These are phyloP conservation scores for Volucella zonaria DNA, from an alignment of 2,888 invertebrate genomes.

Conservation along the genomic window DNA sequence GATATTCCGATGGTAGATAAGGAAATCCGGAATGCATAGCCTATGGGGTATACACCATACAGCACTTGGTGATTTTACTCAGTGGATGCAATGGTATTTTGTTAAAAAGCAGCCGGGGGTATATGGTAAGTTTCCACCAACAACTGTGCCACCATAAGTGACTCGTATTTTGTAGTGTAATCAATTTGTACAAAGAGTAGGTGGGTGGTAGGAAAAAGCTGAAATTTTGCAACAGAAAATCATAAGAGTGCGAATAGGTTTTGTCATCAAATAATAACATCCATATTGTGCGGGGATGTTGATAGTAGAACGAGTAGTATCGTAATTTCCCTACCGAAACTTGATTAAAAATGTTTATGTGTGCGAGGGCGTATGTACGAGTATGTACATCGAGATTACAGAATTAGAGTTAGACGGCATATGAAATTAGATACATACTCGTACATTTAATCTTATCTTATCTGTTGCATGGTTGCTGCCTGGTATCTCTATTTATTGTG, in stretches of 20 bases:
- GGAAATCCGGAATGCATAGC: constrained; percentile 30
- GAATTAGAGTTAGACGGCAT: constrained; percentile 51
- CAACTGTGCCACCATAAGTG: not conserved
- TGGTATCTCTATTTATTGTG: constrained; percentile 28
- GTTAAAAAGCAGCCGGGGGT: not conserved
- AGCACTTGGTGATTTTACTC: constrained; percentile 16
- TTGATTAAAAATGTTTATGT: constrained; percentile 41
- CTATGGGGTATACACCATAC: constrained; percentile 1
- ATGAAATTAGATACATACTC: constrained; percentile 35
- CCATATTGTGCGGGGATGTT: constrained; percentile 9
- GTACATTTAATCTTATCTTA: constrained; percentile 70
- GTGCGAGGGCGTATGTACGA: constrained; percentile 32
- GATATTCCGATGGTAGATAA: constrained; percentile 53
- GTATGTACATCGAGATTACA: constrained; percentile 61
- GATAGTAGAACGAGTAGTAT: constrained; percentile 28
- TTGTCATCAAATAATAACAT: constrained; percentile 54
- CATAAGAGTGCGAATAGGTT: constrained; percentile 43
- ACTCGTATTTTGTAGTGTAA: not conserved
- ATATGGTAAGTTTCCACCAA: not conserved
- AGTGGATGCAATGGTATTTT: constrained; percentile 1
- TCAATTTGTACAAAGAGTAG: constrained; percentile 6
- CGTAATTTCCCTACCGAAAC: constrained; percentile 48
- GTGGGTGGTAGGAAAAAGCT: not conserved
- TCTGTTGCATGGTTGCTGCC: constrained; percentile 47
- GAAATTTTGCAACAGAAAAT: constrained; percentile 50